Conservation (phyloP, 2,113 vertebrate genomes). For the Heliornis fulica region DNA sequence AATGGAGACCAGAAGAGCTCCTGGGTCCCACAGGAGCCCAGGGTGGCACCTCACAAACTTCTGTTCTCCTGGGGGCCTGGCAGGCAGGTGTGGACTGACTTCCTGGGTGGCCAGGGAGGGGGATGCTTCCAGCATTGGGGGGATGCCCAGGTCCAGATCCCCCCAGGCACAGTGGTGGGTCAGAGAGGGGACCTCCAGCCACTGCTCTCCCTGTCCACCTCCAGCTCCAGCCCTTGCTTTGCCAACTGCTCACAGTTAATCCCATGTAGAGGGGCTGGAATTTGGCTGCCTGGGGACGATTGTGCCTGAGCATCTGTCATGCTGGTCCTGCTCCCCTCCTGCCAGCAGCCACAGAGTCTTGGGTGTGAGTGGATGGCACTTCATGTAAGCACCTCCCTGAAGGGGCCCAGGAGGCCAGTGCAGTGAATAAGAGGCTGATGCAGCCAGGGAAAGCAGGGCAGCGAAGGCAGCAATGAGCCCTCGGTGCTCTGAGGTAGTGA, state of each 20-base stretch:
- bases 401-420: neutral
- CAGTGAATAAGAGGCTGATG: neutral
- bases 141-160: neutral
- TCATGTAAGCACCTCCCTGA: neutral
- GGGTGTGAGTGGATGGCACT: neutral
- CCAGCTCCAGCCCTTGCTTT: neutral
- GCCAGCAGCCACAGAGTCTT: accelerated
- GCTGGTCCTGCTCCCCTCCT: neutral
- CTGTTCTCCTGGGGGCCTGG: neutral
- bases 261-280: neutral
- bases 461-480: neutral
- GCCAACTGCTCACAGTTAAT: too few species aligned
- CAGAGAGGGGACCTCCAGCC: neutral
- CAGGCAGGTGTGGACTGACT: accelerated
- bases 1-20: neutral
- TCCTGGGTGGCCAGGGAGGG: too few species aligned
- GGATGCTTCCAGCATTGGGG: too few species aligned
- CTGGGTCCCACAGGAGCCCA: neutral
- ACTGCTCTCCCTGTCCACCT: neutral
- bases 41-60: neutral
- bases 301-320: accelerated
- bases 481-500: accelerated
- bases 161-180: neutral
- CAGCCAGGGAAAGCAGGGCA: neutral
- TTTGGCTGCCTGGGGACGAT: neutral